These are phyloP conservation scores for Calliopsis andreniformis DNA, from an alignment of 1,140 invertebrate genomes.

Conservation along the genomic window DNA sequence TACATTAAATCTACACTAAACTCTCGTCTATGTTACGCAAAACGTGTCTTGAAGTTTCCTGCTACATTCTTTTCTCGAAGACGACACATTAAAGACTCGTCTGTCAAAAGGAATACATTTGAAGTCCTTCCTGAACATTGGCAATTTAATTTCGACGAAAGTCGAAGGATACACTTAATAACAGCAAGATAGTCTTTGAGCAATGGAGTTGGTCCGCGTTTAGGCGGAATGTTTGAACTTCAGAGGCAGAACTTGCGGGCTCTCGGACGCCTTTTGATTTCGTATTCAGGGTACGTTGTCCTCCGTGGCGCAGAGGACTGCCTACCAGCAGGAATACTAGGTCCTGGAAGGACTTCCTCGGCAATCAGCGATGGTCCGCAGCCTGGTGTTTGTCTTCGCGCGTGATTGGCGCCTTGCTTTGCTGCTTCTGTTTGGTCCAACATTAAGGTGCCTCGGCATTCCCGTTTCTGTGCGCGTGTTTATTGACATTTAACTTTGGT, in stretches of 20 bases:
- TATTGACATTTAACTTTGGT: slow-evolving; percentile 67
- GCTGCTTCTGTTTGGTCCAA: slow-evolving; percentile 61
- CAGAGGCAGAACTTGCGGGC: slow-evolving; percentile 27
- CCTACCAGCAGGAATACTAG: slow-evolving; percentile 56
- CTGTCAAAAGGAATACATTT: too few species aligned
- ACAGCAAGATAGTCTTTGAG: slow-evolving; percentile 15
- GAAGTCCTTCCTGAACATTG: too few species aligned
- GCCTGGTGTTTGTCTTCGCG: slow-evolving; percentile 76
- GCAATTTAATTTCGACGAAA: not conserved
- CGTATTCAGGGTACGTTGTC: slow-evolving; percentile 67
- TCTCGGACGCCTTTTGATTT: slow-evolving; percentile 64
- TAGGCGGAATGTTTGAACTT: slow-evolving; percentile 50
- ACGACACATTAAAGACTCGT: too few species aligned
- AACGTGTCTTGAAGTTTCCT: too few species aligned
- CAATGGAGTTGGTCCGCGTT: not conserved
- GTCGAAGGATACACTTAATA: slow-evolving; percentile 6
- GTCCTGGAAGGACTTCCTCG: slow-evolving; percentile 70
- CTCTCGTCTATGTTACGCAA: too few species aligned
- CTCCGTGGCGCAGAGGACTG: slow-evolving; percentile 48
- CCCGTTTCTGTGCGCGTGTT: slow-evolving; percentile 53
- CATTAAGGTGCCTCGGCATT: slow-evolving; percentile 54
- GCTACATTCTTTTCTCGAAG: too few species aligned
- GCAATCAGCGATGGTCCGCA: slow-evolving; percentile 76
- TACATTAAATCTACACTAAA: too few species aligned
- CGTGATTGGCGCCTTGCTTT: slow-evolving; percentile 77